phyloP scores from a whole-genome alignment of 2,113 vertebrate species.

The Garra rufa region DNA sequence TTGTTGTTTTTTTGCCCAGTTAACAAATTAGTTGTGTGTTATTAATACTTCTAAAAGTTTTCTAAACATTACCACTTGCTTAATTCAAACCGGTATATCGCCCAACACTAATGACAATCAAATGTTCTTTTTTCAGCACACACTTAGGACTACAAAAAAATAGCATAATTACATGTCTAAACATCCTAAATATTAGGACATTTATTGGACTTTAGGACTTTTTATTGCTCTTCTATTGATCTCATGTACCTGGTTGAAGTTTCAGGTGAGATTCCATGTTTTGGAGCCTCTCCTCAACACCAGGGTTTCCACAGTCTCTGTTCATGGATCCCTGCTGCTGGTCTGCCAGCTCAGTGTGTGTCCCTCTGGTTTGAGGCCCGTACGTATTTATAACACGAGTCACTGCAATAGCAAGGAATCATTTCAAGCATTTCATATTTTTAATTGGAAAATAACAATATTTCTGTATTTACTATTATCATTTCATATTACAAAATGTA shows the following conservation, averaged over 20 bases:
- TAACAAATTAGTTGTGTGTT: too few species aligned
- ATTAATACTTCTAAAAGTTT: too few species aligned
- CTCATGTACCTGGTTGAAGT: constrained; percentile 82
- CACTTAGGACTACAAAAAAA: neutral
- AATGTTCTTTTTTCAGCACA: neutral
- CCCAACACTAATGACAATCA: too few species aligned
- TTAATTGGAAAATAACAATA: neutral
- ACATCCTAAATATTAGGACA: neutral
- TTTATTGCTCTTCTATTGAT: neutral
- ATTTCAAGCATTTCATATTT: too few species aligned
- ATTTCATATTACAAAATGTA: neutral
- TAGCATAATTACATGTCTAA: too few species aligned
- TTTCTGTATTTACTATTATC: neutral
- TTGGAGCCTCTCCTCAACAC: constrained; percentile 90
- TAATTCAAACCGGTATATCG: too few species aligned
- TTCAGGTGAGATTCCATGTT: constrained; percentile 95
- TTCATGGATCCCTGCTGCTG: constrained; percentile 72
- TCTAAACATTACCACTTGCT: too few species aligned
- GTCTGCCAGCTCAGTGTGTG: constrained; percentile 72
- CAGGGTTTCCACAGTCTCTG: constrained; percentile 88
- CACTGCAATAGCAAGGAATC: constrained; percentile 73
- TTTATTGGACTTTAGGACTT: neutral
- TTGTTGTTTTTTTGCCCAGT: too few species aligned
- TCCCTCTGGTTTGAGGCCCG: constrained; percentile 90
- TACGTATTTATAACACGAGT: constrained; percentile 95